Base-by-base conservation (phyloP, 2,113 vertebrate species). In the Actinemys pallida region DNA sequence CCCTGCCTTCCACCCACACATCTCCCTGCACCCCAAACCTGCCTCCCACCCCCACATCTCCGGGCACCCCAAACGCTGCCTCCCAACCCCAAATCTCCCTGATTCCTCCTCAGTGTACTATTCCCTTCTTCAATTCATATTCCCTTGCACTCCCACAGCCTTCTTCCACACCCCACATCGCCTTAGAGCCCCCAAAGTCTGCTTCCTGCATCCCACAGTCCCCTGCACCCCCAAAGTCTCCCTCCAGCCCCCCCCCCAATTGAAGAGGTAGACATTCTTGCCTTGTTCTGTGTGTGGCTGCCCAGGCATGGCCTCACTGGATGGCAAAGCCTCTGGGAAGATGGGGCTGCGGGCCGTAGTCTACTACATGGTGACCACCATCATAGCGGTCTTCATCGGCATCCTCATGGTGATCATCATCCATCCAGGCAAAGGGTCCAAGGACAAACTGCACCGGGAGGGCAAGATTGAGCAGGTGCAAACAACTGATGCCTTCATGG, bases 291-390 rank as follows among this genome's bases (percentile, higher is more conserved):
- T 85, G 1, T 97, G 47, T 96, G 42, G 93, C 6, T 95, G 80
- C 78, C 22, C 94, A 99, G 99, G 99, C 86, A 99, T 99, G 98
- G 99, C 99, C 1, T 99, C 99, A 5, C 97, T 99, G 98, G 99
- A 99, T 95, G 99, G 99, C 97, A 99, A 99, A 97, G 99, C 99
- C 0, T 99, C 99, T 1, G 99, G 99, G 80, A 98, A 99, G 97
- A 99, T 99, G 99, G 99, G 99, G 5, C 72, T 99, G 92, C 97
- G 99, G 1, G 99, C 99, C 9, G 98, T 99, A 1, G 95, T 99
- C 84, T 99, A 99, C 97, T 99, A 99, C 98, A 99, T 99, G 98
- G 98, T 99, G 95, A 99, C 99, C 84, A 99, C 99, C 0, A 96
- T 99, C 97, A 99, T 99, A 5, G 99, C 99, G 0, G 99, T 99